phyloP scores from a whole-genome alignment of 2,888 invertebrate species.

The Stictocephala bisonia region DNA sequence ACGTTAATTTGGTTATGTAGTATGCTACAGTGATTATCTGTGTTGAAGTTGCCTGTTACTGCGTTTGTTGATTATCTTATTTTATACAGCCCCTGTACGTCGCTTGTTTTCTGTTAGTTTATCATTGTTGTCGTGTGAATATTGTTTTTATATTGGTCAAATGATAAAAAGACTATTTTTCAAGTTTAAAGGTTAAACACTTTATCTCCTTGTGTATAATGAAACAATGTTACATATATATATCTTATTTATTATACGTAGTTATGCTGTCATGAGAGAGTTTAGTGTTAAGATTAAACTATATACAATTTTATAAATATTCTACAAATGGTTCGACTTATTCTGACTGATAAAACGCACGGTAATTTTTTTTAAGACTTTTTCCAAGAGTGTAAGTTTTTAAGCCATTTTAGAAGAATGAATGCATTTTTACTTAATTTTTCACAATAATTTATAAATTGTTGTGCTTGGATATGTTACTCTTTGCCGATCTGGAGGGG shows the following conservation, averaged over 20 bases:
- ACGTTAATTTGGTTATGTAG: constrained; percentile 29
- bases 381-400: constrained; percentile 29
- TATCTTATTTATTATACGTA: constrained; percentile 41
- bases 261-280: constrained; percentile 37
- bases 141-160: constrained; percentile 37
- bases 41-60: constrained; percentile 31
- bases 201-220: constrained; percentile 38
- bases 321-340: constrained; percentile 41
- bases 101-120: constrained; percentile 36
- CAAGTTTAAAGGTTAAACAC: constrained; percentile 37
- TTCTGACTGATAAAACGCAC: constrained; percentile 40
- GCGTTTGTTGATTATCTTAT: neutral
- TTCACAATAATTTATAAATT: neutral
- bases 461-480: too few relatives aligned
- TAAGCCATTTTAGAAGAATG: constrained; percentile 28
- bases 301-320: constrained; percentile 40
- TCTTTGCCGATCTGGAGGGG: neutral
- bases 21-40: constrained; percentile 26
- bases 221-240: constrained; percentile 24
- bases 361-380: constrained; percentile 27
- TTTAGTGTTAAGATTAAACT: constrained; percentile 39
- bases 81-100: constrained; percentile 23
- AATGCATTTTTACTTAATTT: constrained; percentile 34
- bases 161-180: constrained; percentile 42
- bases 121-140: constrained; percentile 34